These are phyloP conservation scores for Mirza zaza DNA, from an alignment of 2,113 vertebrate species.

Conservation along the genomic window DNA sequence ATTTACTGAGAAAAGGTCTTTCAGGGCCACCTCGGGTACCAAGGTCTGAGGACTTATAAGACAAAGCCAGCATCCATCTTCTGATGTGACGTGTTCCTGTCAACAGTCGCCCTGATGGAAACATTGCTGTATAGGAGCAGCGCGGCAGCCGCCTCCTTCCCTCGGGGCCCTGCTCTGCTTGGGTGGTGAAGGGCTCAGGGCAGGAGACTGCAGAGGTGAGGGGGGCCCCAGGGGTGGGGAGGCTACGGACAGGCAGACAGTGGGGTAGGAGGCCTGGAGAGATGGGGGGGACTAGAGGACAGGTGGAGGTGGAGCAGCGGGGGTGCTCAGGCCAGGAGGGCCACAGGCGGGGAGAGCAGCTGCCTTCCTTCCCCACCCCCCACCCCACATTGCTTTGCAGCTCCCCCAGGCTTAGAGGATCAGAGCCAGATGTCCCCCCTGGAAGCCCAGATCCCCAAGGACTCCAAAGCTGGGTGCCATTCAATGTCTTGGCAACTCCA, in stretches of 20 bases:
- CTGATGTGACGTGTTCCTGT: not conserved
- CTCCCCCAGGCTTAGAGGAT: not conserved
- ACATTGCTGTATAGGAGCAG: not conserved
- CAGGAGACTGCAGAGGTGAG: not conserved
- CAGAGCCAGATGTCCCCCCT: not conserved
- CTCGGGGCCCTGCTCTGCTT: not conserved
- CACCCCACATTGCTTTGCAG: not conserved
- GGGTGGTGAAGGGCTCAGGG: no score
- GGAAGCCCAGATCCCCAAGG: not conserved
- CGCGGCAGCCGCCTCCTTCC: not conserved
- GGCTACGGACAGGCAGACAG: no score
- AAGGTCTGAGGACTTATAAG: slow-evolving; percentile 24
- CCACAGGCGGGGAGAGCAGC: not conserved
- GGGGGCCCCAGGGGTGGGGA: not conserved
- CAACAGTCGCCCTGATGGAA: slow-evolving; percentile 20
- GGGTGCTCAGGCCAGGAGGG: not conserved
- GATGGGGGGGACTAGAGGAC: not conserved
- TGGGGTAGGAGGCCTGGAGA: not conserved
- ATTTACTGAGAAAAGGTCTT: slow-evolving; percentile 63
- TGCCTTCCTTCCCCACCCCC: no score
- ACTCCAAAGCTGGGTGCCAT: not conserved
- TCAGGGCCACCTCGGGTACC: not conserved
- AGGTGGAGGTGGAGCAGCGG: rapidly evolving
- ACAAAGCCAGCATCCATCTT: slow-evolving; percentile 54
- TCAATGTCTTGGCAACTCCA: not conserved